A percentile compares a stretch with the other conserved stretches of the same genome.
Evolutionary conservation across 2,113 vertebrate genomes (phyloP).

Genomic region (Desmodus rotundus): DNA sequence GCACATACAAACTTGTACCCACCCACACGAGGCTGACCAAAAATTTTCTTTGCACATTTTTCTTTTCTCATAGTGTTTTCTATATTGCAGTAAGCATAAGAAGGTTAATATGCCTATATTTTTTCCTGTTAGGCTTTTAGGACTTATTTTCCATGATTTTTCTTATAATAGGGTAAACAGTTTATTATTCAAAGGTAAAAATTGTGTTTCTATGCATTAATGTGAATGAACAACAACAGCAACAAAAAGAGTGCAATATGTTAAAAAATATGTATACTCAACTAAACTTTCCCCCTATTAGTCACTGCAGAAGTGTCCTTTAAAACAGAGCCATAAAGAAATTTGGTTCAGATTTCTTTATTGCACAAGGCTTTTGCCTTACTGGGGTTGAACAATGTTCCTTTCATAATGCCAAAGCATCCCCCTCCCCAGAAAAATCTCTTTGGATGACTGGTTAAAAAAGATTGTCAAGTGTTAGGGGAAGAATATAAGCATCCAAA

Average conservation of each 20-base stretch:
- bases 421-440: slow-evolving; percentile 73
- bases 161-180: slow-evolving; percentile 65
- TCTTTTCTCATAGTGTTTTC: slow-evolving; percentile 72
- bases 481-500: slow-evolving; percentile 77
- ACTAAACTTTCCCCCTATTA: slow-evolving; percentile 68
- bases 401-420: slow-evolving; percentile 81
- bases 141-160: slow-evolving; percentile 77
- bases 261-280: slow-evolving; percentile 58
- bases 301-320: slow-evolving; percentile 83
- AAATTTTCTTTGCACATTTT: slow-evolving; percentile 82
- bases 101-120: slow-evolving; percentile 72
- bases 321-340: slow-evolving; percentile 79
- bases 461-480: slow-evolving; percentile 68
- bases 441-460: slow-evolving; percentile 66
- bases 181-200: slow-evolving; percentile 75
- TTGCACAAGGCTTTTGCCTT: slow-evolving; percentile 77
- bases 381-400: slow-evolving; percentile 73
- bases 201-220: slow-evolving; percentile 82
- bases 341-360: slow-evolving; percentile 81
- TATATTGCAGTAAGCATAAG: slow-evolving; percentile 70
- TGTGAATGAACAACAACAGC: slow-evolving; percentile 83
- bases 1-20: slow-evolving; percentile 57
- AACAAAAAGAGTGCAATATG: slow-evolving; percentile 83
- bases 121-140: slow-evolving; percentile 77
- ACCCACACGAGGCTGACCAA: slow-evolving; percentile 77